phyloP scores from a whole-genome alignment of 1,140 invertebrate genomes.

The Pemphigus obesinymphae region DNA sequence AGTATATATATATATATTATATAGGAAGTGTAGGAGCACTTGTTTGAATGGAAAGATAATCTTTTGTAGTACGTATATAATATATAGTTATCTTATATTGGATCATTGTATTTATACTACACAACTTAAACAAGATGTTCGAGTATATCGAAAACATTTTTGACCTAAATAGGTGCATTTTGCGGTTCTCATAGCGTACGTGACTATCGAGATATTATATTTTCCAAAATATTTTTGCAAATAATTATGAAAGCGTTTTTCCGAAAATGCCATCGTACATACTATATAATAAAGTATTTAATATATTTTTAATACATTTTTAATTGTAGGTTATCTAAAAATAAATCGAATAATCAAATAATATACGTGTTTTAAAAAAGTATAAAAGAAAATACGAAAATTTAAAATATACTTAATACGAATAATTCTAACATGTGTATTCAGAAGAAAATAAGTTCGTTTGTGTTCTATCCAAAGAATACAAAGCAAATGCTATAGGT shows the following conservation, averaged over 20 bases:
- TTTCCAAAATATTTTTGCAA: neutral
- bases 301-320: neutral
- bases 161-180: neutral
- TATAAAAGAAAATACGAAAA: too few relatives aligned
- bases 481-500: neutral
- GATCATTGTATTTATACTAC: neutral
- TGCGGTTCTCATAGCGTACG: neutral
- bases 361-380: neutral
- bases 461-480: neutral
- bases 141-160: neutral
- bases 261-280: neutral
- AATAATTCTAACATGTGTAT: neutral
- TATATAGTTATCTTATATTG: neutral
- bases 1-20: too few relatives aligned
- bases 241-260: neutral
- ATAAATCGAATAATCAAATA: too few relatives aligned
- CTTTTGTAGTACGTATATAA: neutral
- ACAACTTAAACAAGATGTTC: neutral
- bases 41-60: conserved; percentile 6
- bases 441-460: neutral
- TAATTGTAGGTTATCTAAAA: too few relatives aligned
- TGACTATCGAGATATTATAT: neutral
- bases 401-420: neutral
- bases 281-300: neutral
- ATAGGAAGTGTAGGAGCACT: neutral